Percentiles rank a stretch among this genome's conserved stretches.
These are phyloP conservation scores for Palloptera scutellata DNA, from an alignment of 2,888 invertebrate species.

Conservation along the genomic window DNA sequence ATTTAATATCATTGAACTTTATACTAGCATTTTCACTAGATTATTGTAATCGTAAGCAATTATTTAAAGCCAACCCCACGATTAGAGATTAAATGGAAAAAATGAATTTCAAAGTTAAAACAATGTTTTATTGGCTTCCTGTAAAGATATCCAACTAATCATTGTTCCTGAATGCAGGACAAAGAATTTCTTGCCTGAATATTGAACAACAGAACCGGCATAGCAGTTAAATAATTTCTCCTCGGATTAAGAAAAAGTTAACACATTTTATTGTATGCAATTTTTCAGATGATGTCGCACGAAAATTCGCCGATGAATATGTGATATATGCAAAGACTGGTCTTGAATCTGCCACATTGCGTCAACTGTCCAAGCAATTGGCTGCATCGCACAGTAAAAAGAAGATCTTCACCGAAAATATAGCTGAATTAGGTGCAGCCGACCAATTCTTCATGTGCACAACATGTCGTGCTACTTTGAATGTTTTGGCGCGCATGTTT, in stretches of 20 bases:
- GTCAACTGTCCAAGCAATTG: slow-evolving; percentile 46
- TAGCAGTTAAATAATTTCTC: neutral
- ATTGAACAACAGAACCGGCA: too few relatives aligned
- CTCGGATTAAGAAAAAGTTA: neutral
- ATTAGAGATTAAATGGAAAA: too few relatives aligned
- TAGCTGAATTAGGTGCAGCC: slow-evolving; percentile 44
- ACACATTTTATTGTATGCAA: neutral
- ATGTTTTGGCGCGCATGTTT: slow-evolving; percentile 56
- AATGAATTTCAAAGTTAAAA: too few relatives aligned
- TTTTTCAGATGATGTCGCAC: slow-evolving; percentile 49
- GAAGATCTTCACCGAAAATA: slow-evolving; percentile 46
- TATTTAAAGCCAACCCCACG: too few relatives aligned
- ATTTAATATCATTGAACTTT: too few relatives aligned
- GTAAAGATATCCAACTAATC: too few relatives aligned
- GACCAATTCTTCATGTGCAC: slow-evolving; percentile 57
- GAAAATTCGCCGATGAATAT: slow-evolving; percentile 53
- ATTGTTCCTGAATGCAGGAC: too few relatives aligned
- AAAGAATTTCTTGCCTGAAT: too few relatives aligned
- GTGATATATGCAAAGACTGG: slow-evolving; percentile 50
- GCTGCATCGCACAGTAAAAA: slow-evolving; percentile 46
- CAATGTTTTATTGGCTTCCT: too few relatives aligned
- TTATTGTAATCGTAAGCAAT: too few relatives aligned
- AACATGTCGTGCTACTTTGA: slow-evolving; percentile 53
- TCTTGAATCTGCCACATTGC: slow-evolving; percentile 46
- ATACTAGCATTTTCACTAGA: too few relatives aligned